Base-by-base conservation (phyloP, 2,888 invertebrate species). In the Perizoma flavofasciatum region DNA sequence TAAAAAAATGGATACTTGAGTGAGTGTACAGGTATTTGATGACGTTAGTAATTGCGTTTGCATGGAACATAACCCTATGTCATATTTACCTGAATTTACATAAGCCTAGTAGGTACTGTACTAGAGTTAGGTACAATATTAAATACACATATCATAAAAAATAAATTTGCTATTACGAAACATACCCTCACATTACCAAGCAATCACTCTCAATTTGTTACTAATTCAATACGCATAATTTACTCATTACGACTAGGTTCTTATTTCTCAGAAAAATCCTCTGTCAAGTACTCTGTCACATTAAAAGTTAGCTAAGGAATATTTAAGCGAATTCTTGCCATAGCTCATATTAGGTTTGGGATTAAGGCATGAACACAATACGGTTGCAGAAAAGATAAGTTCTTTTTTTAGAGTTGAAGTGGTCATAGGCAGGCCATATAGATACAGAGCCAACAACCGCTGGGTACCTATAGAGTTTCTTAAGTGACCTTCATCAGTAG, bases 281-380 rank as follows among this genome's bases (percentile, higher is more conserved):
- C 47, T 6, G 41, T 44, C 50, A 51, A 57, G 47, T 59, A 68
- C 71, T 57, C 56, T 72, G 67, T 66, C 65, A 48, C 59, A 64
- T 58, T 66, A 55, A 66, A 34, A 22, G 11, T 22, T 5, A 4
- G 55, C 49, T 39, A 43, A 45, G 39, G 40, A 60, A 63, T 68
- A 66, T 67, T 60, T 50, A 56, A 58, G 58, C 37, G 59, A 67
- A 66, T 68, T 72, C 64, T 55, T 41, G 63, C 59, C 56, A 68
- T 67, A 69, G 67, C 70, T 77, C 75, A 53, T 77, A 76, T 74
- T 74, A 70, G 71, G 72, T 65, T 66, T 69, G 49, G 58, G 32
- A 55, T 58, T 34, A 58, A 48, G 58, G 35, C 41, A 45, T n/a
- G 45, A 9, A 44, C 48, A 55, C 41, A 55, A 41, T 39, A 39